A percentile compares a stretch with the other conserved stretches of the same genome.
Conservation (phyloP, 1,140 invertebrate genomes). For the Euura saliciscinereae region DNA sequence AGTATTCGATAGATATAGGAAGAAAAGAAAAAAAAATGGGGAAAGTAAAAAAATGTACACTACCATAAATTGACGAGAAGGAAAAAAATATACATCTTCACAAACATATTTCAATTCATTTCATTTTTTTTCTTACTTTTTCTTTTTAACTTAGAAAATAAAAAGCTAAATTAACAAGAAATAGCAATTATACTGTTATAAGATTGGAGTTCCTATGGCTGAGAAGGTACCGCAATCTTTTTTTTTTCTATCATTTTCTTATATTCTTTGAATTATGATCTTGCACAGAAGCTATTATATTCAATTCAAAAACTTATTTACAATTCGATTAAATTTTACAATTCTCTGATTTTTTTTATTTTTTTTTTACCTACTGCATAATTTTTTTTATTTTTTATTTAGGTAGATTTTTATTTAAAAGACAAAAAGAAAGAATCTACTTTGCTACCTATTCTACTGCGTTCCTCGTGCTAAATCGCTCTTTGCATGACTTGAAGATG, state of each 20-base stretch:
- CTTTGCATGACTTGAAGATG: background rate
- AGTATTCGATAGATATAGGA: slow-evolving; percentile 2
- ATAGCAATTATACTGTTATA: background rate
- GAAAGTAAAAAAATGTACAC: slow-evolving; percentile 29
- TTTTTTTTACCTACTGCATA: background rate
- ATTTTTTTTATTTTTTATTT: background rate
- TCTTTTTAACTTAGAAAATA: background rate
- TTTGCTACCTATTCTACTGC: background rate
- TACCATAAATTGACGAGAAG: slow-evolving; percentile 32
- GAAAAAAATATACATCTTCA: slow-evolving; percentile 35
- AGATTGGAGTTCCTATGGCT: slow-evolving; percentile 25
- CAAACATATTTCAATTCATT: background rate
- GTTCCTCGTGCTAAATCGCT: background rate
- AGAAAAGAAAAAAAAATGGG: slow-evolving; percentile 21
- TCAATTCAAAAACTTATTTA: slow-evolving; percentile 31
- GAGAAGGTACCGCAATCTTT: slow-evolving; percentile 25
- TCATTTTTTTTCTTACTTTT: too few species aligned
- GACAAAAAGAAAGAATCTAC: background rate
- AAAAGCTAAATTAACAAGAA: slow-evolving; percentile 2
- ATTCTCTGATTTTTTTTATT: slow-evolving; percentile 21
- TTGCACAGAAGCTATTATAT: slow-evolving; percentile 21
- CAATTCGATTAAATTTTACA: slow-evolving; percentile 37
- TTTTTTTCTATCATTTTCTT: background rate
- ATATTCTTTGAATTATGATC: slow-evolving; percentile 2
- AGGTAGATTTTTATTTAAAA: background rate